Base-by-base conservation (phyloP, 2,113 vertebrate species). In the Gadus chalcogrammus region DNA sequence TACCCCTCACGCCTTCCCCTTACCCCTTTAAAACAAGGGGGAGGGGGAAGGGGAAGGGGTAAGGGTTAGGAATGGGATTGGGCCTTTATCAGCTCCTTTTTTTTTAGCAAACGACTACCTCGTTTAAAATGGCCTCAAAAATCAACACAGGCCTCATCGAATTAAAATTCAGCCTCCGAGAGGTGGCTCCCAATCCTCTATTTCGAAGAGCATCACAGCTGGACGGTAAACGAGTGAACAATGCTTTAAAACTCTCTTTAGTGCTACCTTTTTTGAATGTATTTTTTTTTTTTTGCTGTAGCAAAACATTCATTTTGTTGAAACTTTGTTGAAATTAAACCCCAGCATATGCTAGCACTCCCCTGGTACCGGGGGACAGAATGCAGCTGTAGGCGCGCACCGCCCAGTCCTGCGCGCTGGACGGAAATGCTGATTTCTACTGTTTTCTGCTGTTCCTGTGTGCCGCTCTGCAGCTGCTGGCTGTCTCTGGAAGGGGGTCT, bases 401-500 rank as follows among this genome's bases (percentile, higher is more conserved):
- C 78, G 70, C 83, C 89, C 87, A 88, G 82, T 83, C 88, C 66
- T 77, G 80, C 61, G 70, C 61, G 71, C 78, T 60, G 82, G 88
- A 92, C 91, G 91, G 94, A 90, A 93, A 82, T 83, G 84, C 79
- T 80, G 64, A 87, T 78, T 73, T 68, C 76, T 64, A 18, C 22
- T 83, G 72, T 63, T 80, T 79, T 77, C 53, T 71, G 77, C 76
- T 48, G 42, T 48, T 48, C 8, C 55, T 17, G 55, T 48, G 55
- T 17, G 15, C 60, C 64, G 85, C 72, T 85, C 91, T 93, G 73
- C 90, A 99, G 97, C 85, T 99, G 97, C 89, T 99, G 97, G 97
- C 91, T 99, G 27, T 99, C 97, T 91, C 94, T 99, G 66, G 97
- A 99, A 93, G 97, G 97, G 74, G 97, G 97, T 38, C 94, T 99